Base-by-base conservation (phyloP, 2,113 vertebrate genomes). In the Callionymus lyra region DNA sequence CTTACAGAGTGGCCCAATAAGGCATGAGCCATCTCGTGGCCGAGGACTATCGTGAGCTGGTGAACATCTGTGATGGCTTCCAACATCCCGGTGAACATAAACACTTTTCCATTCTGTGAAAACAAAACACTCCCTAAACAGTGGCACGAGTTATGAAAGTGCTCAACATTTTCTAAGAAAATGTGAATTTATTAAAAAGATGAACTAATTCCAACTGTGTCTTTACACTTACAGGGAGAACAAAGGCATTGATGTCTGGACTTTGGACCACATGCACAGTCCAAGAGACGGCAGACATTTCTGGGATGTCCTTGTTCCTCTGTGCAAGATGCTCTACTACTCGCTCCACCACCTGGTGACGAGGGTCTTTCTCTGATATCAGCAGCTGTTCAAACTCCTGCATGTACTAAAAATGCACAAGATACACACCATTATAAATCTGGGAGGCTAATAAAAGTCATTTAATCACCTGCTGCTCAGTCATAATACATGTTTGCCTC, bases 11-110 rank as follows among this genome's bases (percentile, higher is more conserved):
- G 95, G 49, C 86, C 89, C 41, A 98, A 76, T 12, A 97, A 41
- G 12, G 87, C 92, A 0, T 98, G 94, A 59, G 95, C 91, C 73
- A 98, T 90, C 80, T 98, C 95, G 41, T 98, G 95, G 48, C 89
- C 92, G 63, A 98, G 67, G 70, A 98, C 82, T 51, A 94, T 79
- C 44, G 84, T 76, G 6, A 98, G 87, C 65, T 98, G 92, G 76
- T 98, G 86, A 39, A 79, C 35, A 59, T 97, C 91, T 31, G 81
- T 73, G 45, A 94, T 84, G 1, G 80, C 80, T 1, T 86, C 67
- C 47, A 98, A 65, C 80, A 98, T 87, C 33, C 94, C 95, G n/a
- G 90, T 94, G 53, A 94, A 98, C 56, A 98, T 60, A 74, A 98
- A 98, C 46, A 98, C 79, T 45, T 91, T 81, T 12, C 94, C 94